Base-by-base conservation (phyloP, 1,140 invertebrate genomes). In the Eufriesea mexicana region DNA sequence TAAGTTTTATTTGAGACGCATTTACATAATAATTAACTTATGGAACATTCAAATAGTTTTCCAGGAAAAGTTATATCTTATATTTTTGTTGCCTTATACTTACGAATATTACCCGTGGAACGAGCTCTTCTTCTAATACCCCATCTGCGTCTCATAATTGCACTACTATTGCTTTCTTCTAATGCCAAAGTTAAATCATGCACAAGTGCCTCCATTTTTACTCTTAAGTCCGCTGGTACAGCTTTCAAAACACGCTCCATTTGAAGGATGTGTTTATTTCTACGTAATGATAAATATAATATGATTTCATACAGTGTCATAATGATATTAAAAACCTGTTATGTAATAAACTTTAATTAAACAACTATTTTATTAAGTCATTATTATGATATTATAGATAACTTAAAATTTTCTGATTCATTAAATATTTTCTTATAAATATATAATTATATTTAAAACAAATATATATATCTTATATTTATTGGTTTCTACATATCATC, bases 181-280 rank as follows among this genome's bases (percentile, higher is more conserved):
- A 98, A 94, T 87, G 98, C 98, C 91, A 97, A 95, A 89, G 96
- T 97, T 89, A 98, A 95, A 94, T 98, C 97, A 93, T 97, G 97
- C 76, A 97, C 97, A 89, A 98, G 95, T 91, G 97, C 96, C 94
- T 98, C 97, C 97, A 98, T 98, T 94, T 93, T 96, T 89, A 94
- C 91, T 92, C 92, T 91, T 90, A 94, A 89, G 91, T 93, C 93
- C 83, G 88, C 92, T 86, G 93, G 89, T 79, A 93, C 91, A 47
- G 91, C 84, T 88, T 93, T 91, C 74, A 93, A 88, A 90, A 92
- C 86, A 83, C 91, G 91, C 92, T 94, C 93, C 93, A 94, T 94
- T 92, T 92, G 92, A 92, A 90, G 89, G 76, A 87, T 49, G 62
- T 85, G 79, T 75, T 86, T 85, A 70, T 75, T 84, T 54, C 84